Percentiles rank a stretch among this genome's conserved stretches.
Conservation (phyloP, 2,888 invertebrate genomes). For the Caenorhabditis zanzibari region DNA sequence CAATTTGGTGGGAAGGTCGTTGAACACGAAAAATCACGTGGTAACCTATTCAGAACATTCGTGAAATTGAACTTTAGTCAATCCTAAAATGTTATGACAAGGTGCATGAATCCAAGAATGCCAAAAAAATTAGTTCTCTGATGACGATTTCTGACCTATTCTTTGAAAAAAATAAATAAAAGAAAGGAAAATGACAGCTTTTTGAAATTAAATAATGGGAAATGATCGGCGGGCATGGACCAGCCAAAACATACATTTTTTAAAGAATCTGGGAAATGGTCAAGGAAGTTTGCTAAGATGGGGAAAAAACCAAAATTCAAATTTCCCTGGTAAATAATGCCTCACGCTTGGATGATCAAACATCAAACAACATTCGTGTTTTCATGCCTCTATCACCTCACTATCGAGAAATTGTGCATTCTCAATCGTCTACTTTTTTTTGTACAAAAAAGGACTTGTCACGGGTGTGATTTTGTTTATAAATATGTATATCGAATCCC, state of each 20-base stretch:
- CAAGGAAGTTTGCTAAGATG: no score
- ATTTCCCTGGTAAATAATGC: no score
- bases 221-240: no score
- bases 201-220: no score
- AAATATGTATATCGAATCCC: conserved; percentile 18
- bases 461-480: not conserved
- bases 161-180: no score
- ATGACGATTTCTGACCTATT: no score
- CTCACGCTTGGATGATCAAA: conserved; percentile 10
- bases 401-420: conserved; percentile 6
- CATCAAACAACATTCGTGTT: conserved; percentile 30
- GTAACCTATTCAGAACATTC: not conserved
- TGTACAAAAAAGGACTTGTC: conserved; percentile 1
- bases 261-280: no score
- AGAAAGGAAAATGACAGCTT: no score
- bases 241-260: no score
- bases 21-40: conserved; percentile 41
- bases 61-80: conserved; percentile 15
- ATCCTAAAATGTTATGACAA: not conserved
- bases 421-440: not conserved
- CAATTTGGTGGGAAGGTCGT: conserved; percentile 5
- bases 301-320: no score
- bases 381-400: conserved; percentile 1
- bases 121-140: no score
- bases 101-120: no score